phyloP scores from a whole-genome alignment of 2,797 vertebrate genomes.

The Sphenopsis melanotis region DNA sequence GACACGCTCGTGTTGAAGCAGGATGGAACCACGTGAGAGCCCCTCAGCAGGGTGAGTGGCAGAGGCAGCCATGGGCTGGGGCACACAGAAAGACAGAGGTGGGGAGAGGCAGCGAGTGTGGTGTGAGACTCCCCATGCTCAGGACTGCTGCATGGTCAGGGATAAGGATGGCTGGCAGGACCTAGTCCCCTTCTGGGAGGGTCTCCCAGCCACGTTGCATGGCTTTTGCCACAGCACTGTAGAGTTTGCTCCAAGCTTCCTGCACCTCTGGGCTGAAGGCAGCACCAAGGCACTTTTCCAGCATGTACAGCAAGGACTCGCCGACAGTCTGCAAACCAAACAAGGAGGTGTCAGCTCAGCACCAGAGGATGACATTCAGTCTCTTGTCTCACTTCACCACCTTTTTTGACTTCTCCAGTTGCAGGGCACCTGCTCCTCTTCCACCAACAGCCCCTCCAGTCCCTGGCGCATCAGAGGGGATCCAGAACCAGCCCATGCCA shows the following conservation, averaged over 20 bases:
- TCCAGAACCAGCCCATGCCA: background rate
- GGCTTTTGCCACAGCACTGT: constrained; percentile 84
- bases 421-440: background rate
- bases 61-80: background rate
- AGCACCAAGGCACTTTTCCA: constrained; percentile 88
- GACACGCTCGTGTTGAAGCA: background rate
- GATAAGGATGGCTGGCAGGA: background rate
- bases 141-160: background rate
- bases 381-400: background rate
- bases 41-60: background rate
- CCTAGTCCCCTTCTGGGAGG: constrained; percentile 39
- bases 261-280: constrained; percentile 82
- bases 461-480: background rate
- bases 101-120: background rate
- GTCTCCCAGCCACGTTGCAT: constrained; percentile 86
- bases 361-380: background rate
- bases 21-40: background rate
- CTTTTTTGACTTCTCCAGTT: background rate
- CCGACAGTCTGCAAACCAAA: constrained; percentile 83
- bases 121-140: rapidly evolving
- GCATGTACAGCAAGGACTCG: constrained; percentile 91
- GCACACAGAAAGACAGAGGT: background rate
- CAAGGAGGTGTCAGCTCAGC: background rate
- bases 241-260: constrained; percentile 92
- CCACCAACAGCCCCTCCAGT: background rate